Evolutionary conservation across 2,113 vertebrate genomes (phyloP).

Genomic region (Anguilla rostrata): DNA sequence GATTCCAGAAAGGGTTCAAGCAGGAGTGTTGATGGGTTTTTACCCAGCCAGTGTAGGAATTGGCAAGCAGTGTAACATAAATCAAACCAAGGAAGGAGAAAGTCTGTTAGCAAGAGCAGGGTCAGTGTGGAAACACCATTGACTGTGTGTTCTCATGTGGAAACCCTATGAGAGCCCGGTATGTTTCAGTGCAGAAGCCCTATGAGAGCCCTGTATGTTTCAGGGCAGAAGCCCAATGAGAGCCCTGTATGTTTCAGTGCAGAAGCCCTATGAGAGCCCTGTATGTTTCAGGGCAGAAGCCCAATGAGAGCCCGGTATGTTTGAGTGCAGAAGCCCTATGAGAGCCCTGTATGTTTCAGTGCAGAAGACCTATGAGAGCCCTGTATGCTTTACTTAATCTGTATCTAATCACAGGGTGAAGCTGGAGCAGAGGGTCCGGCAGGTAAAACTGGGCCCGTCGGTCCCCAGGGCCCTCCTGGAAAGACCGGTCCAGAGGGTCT

Average conservation of each 20-base stretch:
- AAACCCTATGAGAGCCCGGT: neutral
- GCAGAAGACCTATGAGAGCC: too few relatives aligned
- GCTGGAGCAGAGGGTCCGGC: conserved; percentile 87
- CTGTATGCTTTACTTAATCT: neutral
- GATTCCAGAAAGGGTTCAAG: neutral
- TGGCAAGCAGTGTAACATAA: neutral
- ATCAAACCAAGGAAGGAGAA: neutral
- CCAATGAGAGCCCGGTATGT: too few relatives aligned
- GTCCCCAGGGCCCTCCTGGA: conserved; percentile 88
- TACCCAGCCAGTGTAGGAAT: neutral
- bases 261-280: too few relatives aligned
- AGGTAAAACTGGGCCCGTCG: conserved; percentile 94
- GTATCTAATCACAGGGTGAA: conserved; percentile 79
- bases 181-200: neutral
- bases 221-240: too few relatives aligned
- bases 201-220: too few relatives aligned
- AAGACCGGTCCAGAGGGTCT: conserved; percentile 92
- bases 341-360: too few relatives aligned
- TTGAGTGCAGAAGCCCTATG: too few relatives aligned
- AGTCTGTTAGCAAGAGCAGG: neutral
- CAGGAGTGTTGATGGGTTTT: neutral
- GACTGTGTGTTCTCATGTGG: neutral
- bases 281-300: too few relatives aligned
- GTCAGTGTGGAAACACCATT: neutral
- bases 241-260: too few relatives aligned